Evolutionary conservation across 2,888 invertebrate species (phyloP).

Genomic region (Galeruca laticollis): DNA sequence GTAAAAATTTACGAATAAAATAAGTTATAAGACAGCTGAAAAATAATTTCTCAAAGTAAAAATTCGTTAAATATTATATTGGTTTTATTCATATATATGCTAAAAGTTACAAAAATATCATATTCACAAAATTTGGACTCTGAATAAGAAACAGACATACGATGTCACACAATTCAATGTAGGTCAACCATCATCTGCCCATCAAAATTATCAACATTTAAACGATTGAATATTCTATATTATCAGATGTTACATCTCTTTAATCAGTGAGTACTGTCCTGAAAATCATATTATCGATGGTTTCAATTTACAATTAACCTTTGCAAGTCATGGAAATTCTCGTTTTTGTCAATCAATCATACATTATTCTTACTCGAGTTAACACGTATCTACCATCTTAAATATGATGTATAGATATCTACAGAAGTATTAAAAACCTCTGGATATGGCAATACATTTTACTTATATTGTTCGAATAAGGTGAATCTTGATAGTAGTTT

Average conservation of each 20-base stretch:
- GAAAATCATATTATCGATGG: conserved; percentile 10
- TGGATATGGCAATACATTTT: neutral
- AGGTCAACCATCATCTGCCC: neutral
- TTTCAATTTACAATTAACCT: conserved; percentile 42
- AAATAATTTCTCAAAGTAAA: too few relatives aligned
- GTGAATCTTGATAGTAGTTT: neutral
- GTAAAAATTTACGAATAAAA: too few relatives aligned
- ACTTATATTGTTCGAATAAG: conserved; percentile 1
- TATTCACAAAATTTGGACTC: too few relatives aligned
- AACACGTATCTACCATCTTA: conserved; percentile 44
- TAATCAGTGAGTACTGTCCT: conserved; percentile 3
- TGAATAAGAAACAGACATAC: too few relatives aligned
- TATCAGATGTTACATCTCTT: neutral
- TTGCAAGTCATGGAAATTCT: conserved; percentile 55
- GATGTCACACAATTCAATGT: neutral
- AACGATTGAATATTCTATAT: neutral
- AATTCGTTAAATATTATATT: too few relatives aligned
- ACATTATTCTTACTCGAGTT: conserved; percentile 50
- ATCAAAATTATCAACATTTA: neutral
- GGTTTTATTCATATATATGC: too few relatives aligned
- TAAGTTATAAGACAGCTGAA: too few relatives aligned
- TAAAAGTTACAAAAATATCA: too few relatives aligned
- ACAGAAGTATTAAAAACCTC: conserved; percentile 15
- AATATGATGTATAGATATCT: conserved; percentile 22
- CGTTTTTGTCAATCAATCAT: conserved; percentile 56